Base-by-base conservation (phyloP, 2,888 invertebrate genomes). In the Muscina levida region DNA sequence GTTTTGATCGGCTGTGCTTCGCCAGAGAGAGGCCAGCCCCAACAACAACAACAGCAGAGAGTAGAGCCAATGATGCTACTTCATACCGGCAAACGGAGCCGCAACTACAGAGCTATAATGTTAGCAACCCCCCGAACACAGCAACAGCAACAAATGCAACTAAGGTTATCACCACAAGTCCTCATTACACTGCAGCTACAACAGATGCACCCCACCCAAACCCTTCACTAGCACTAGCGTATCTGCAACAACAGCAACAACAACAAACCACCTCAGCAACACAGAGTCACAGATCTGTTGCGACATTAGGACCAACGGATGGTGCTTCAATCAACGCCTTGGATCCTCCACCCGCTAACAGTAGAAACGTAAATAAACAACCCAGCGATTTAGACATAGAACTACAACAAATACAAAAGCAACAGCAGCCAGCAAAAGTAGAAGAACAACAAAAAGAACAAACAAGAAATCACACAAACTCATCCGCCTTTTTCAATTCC, bases 1-100 rank as follows among this genome's bases (percentile, higher is more conserved):
- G 96, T 92, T 95, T 96, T 92, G 95, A 96, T 92, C 94, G 94
- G 93, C 93, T 95, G 92, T 96, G 96, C 94, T 96, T 96, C 94
- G 95, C 95, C 93, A 95, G 95, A 93, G 93, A 94, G 94, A 95
- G 94, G 93, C 94, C 94, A 90, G 93, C 93, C 92, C 86, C 85
- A 84, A 85, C 85, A 93, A 94, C 94, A 90, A 93, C 93, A 92
- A 86, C 85, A 84, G 85, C 85, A 86, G 84, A 85, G 81, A 85
- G 67, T 62, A 79, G 74, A 26, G 78, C 74, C 74, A 79, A 84
- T 68, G 84, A 85, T 84, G 77, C 72, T 71, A 72, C 71, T 74
- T 77, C 19, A 37, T 37, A 76, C 74, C 65, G 84, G 82, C 17
- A 83, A 39, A 8, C 65, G 44, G 57, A 70, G 37, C 68, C 39